phyloP scores from a whole-genome alignment of 2,888 invertebrate genomes.

The Leptopilina myrica region DNA sequence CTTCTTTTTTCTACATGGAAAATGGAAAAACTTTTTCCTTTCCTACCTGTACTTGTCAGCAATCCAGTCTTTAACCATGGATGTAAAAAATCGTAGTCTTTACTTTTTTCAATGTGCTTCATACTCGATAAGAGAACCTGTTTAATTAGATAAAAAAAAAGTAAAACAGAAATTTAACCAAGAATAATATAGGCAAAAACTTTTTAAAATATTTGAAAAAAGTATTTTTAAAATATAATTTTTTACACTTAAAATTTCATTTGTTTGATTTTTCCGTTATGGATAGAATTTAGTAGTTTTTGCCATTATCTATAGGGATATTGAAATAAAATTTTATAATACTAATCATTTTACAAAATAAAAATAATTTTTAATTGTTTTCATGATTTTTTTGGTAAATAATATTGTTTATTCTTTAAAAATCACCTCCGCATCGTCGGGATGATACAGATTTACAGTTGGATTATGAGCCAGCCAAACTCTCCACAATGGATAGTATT shows the following conservation, averaged over 20 bases:
- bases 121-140: slow-evolving; percentile 69
- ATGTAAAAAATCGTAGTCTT: slow-evolving; percentile 71
- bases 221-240: too few relatives aligned
- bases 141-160: not conserved
- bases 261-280: too few relatives aligned
- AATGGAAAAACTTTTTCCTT: not conserved
- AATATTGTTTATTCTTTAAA: not conserved
- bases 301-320: too few relatives aligned
- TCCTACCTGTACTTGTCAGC: slow-evolving; percentile 73
- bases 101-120: slow-evolving; percentile 72
- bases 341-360: too few relatives aligned
- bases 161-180: not conserved
- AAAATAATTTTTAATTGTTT: too few relatives aligned
- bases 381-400: too few relatives aligned
- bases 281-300: too few relatives aligned
- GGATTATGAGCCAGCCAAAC: not conserved
- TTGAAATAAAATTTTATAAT: too few relatives aligned
- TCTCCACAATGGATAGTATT: not conserved
- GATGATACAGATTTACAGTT: slow-evolving; percentile 62
- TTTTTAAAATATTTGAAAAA: too few relatives aligned
- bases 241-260: too few relatives aligned
- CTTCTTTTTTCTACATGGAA: not conserved
- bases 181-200: not conserved
- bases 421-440: slow-evolving; percentile 68
- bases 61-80: slow-evolving; percentile 77